Conservation (phyloP, 2,797 vertebrate species). For the Brotula barbata region DNA sequence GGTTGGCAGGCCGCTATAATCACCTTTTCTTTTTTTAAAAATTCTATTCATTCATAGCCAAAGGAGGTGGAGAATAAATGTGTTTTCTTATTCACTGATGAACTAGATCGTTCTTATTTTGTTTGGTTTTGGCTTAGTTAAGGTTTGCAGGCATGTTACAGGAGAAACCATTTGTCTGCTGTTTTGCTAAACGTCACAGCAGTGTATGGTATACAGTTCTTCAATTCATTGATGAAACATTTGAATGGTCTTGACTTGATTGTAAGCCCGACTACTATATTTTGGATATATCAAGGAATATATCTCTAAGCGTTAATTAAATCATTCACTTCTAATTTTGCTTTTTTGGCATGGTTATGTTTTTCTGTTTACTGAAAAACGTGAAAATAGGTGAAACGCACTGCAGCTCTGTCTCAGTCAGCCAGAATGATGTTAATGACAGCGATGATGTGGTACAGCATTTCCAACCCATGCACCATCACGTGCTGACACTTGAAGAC, state of each 20-base stretch:
- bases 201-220: too few relatives aligned
- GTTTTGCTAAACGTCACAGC: too few relatives aligned
- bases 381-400: constrained; percentile 12
- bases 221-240: not conserved
- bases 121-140: constrained; percentile 48
- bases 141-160: constrained; percentile 39
- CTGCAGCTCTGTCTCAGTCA: constrained; percentile 3
- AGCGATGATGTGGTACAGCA: constrained; percentile 5
- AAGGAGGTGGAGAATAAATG: constrained; percentile 62
- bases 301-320: not conserved
- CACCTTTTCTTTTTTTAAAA: constrained; percentile 50
- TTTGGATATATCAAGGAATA: not conserved
- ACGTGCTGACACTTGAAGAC: constrained; percentile 34
- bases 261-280: not conserved
- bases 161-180: constrained; percentile 25
- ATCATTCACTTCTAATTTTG: not conserved
- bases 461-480: not conserved
- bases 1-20: constrained; percentile 66
- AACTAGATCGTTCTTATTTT: constrained; percentile 48
- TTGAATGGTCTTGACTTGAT: not conserved
- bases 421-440: constrained; percentile 18
- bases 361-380: not conserved
- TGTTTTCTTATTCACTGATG: constrained; percentile 59
- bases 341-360: not conserved
- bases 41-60: constrained; percentile 72